Conservation (phyloP, 2,888 invertebrate genomes). For the Ceramica pisi region DNA sequence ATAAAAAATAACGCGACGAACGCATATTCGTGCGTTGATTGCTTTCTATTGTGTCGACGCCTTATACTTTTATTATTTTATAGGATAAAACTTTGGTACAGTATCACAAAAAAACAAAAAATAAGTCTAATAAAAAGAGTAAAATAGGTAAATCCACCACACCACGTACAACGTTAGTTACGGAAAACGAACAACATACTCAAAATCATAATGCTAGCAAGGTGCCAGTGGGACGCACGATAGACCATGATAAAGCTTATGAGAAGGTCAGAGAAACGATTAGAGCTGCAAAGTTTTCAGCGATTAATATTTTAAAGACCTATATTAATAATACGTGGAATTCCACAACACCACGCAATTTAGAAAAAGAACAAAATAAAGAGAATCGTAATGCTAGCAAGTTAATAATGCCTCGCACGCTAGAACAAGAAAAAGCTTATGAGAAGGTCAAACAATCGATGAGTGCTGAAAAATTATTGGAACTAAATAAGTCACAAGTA, state of each 20-base stretch:
- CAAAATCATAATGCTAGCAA: conserved; percentile 7
- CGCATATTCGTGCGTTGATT: too few relatives aligned
- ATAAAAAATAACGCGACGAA: too few relatives aligned
- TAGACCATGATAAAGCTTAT: conserved; percentile 36
- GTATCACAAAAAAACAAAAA: conserved; percentile 40
- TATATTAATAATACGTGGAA: too few relatives aligned
- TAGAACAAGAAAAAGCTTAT: conserved; percentile 36
- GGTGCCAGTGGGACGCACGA: background rate
- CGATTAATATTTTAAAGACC: conserved; percentile 9
- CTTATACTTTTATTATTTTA: conserved; percentile 54
- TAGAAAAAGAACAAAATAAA: conserved; percentile 4
- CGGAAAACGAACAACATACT: conserved; percentile 2
- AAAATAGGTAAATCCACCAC: conserved; percentile 23
- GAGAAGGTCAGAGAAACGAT: conserved; percentile 22
- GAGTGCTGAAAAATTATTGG: background rate
- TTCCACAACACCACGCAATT: background rate
- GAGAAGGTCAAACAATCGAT: conserved; percentile 28
- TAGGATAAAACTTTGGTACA: conserved; percentile 65
- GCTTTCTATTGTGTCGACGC: too few relatives aligned
- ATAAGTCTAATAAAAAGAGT: background rate
- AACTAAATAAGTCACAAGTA: background rate
- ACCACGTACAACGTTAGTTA: conserved; percentile 3
- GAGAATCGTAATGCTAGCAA: conserved; percentile 8
- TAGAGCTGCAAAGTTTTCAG: background rate
- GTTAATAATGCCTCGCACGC: background rate